Conservation (phyloP, 2,797 vertebrate species). For the Xyrichtys novacula region DNA sequence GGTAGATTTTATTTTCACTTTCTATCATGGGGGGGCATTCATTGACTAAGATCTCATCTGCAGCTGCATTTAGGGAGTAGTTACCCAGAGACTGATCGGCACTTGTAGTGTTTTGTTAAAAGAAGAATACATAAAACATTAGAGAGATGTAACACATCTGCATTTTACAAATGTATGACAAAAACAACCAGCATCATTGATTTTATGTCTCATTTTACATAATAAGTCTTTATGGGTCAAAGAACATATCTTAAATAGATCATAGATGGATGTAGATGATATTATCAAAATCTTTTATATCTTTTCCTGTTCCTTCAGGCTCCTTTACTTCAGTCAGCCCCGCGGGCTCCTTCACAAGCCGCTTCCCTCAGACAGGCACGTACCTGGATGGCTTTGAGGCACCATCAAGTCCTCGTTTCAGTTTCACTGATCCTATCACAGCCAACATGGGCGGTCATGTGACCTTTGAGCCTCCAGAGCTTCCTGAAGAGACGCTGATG, state of each 20-base stretch:
- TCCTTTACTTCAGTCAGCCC: slow-evolving; percentile 93
- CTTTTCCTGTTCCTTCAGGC: slow-evolving; percentile 78
- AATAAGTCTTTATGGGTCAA: neutral
- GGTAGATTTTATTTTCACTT: slow-evolving; percentile 2
- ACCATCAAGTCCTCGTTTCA: slow-evolving; percentile 87
- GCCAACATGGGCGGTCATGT: slow-evolving; percentile 90
- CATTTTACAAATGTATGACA: neutral
- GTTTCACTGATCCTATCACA: slow-evolving; percentile 87
- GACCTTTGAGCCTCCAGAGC: slow-evolving; percentile 95
- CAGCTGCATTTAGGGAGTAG: slow-evolving; percentile 7
- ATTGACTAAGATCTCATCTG: slow-evolving; percentile 2
- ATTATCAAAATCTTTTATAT: neutral
- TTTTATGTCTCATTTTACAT: neutral
- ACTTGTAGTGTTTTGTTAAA: slow-evolving; percentile 1
- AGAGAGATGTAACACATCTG: neutral
- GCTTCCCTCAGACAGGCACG: slow-evolving; percentile 85
- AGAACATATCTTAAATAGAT: neutral
- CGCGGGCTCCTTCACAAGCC: slow-evolving; percentile 88
- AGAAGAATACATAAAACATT: neutral
- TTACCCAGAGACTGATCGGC: slow-evolving; percentile 19
- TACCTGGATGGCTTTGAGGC: slow-evolving; percentile 87
- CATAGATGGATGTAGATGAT: too few species aligned
- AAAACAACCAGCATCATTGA: neutral
- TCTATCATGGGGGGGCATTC: too few species aligned
- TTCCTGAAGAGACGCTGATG: slow-evolving; percentile 99